These are phyloP conservation scores for Lepetodrilus schrolli DNA, from an alignment of 2,888 invertebrate genomes.

Conservation along the genomic window DNA sequence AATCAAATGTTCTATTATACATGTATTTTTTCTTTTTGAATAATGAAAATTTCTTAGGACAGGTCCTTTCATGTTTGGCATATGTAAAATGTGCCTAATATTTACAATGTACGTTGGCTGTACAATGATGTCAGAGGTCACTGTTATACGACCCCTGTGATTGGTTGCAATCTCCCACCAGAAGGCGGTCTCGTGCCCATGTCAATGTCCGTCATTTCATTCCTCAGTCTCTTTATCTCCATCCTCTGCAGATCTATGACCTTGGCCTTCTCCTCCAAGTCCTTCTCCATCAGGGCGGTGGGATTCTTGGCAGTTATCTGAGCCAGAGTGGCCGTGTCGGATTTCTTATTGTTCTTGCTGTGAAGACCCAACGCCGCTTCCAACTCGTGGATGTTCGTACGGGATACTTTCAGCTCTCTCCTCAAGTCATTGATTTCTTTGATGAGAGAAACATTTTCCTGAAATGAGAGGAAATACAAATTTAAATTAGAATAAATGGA, in stretches of 20 bases:
- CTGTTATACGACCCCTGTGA: constrained; percentile 33
- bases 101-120: no score
- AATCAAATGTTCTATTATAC: no score
- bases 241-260: constrained; percentile 76
- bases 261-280: constrained; percentile 79
- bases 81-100: no score
- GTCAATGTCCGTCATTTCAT: constrained; percentile 62
- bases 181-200: constrained; percentile 58
- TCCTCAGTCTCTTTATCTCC: constrained; percentile 75
- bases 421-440: constrained; percentile 86
- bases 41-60: no score
- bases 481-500: background rate
- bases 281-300: constrained; percentile 79
- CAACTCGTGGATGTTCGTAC: constrained; percentile 82
- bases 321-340: constrained; percentile 56
- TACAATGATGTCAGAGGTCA: no score
- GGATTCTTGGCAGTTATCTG: constrained; percentile 63
- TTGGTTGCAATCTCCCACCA: constrained; percentile 56
- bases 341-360: constrained; percentile 66
- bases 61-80: no score
- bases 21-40: no score
- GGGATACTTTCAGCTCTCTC: constrained; percentile 81
- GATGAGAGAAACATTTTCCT: constrained; percentile 86
- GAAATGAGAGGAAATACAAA: constrained; percentile 63
- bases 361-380: constrained; percentile 78